Conservation (phyloP, 2,113 vertebrate species). For the Pristiophorus japonicus region DNA sequence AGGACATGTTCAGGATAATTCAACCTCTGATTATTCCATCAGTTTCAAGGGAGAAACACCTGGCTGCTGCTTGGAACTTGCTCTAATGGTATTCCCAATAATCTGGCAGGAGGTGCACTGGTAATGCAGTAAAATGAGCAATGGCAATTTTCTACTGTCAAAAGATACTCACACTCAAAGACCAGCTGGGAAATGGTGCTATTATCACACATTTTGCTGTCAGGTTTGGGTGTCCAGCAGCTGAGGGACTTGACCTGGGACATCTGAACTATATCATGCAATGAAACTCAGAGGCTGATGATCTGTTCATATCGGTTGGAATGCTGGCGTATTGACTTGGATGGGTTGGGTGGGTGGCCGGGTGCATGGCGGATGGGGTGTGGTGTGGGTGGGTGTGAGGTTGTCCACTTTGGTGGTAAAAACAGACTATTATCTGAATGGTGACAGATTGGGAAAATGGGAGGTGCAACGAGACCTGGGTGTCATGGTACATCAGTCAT, state of each 20-base stretch:
- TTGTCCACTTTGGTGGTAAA: too few relatives aligned
- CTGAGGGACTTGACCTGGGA: neutral
- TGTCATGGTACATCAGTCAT: too few relatives aligned
- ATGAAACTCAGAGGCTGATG: neutral
- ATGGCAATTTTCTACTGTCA: neutral
- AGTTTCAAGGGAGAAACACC: neutral
- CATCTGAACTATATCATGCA: neutral
- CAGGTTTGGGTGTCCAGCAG: neutral
- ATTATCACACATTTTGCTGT: neutral
- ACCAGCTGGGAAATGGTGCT: neutral
- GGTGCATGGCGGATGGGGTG: too few relatives aligned
- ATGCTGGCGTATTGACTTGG: neutral
- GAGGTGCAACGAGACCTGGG: too few relatives aligned
- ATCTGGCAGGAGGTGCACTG: neutral
- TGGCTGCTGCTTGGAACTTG: neutral
- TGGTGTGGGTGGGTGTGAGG: too few relatives aligned
- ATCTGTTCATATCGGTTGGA: neutral
- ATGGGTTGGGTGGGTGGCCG: too few relatives aligned
- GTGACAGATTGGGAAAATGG: too few relatives aligned
- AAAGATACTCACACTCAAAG: neutral
- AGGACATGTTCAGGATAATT: slow-evolving; percentile 3
- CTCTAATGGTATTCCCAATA: neutral
- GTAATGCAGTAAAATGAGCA: neutral
- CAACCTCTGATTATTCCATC: neutral
- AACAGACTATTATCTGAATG: too few relatives aligned